A percentile compares a stretch with the other conserved stretches of the same genome.
Evolutionary conservation across 2,888 invertebrate species (phyloP).

Genomic region (Acanthacorydalis orientalis): DNA sequence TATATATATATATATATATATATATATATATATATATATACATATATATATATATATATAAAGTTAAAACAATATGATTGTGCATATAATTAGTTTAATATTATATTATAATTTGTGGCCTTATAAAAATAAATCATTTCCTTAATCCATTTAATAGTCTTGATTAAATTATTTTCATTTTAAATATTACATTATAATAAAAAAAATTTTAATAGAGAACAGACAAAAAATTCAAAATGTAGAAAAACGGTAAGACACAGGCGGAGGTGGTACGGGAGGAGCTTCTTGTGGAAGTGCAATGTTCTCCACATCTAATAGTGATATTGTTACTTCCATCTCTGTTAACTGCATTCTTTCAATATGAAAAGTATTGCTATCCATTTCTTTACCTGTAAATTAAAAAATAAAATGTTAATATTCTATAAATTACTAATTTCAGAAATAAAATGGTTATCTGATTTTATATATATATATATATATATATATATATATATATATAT

Average conservation of each 20-base stretch:
- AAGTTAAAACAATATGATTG: too few relatives aligned
- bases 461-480: not conserved
- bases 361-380: not conserved
- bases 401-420: too few relatives aligned
- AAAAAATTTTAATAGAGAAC: too few relatives aligned
- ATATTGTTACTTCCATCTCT: slow-evolving; percentile 1
- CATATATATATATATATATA: too few relatives aligned
- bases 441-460: not conserved
- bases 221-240: not conserved
- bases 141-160: too few relatives aligned
- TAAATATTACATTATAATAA: too few relatives aligned
- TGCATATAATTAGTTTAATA: too few relatives aligned
- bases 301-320: not conserved
- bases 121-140: too few relatives aligned
- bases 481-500: not conserved
- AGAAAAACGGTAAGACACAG: not conserved
- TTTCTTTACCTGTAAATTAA: not conserved
- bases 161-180: too few relatives aligned
- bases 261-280: slow-evolving; percentile 1
- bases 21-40: too few relatives aligned
- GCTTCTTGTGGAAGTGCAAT: not conserved
- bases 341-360: not conserved
- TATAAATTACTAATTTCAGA: not conserved
- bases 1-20: too few relatives aligned
- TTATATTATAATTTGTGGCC: too few relatives aligned